Evolutionary conservation across 2,797 vertebrate genomes (phyloP).

Genomic region (Periparus ater): DNA sequence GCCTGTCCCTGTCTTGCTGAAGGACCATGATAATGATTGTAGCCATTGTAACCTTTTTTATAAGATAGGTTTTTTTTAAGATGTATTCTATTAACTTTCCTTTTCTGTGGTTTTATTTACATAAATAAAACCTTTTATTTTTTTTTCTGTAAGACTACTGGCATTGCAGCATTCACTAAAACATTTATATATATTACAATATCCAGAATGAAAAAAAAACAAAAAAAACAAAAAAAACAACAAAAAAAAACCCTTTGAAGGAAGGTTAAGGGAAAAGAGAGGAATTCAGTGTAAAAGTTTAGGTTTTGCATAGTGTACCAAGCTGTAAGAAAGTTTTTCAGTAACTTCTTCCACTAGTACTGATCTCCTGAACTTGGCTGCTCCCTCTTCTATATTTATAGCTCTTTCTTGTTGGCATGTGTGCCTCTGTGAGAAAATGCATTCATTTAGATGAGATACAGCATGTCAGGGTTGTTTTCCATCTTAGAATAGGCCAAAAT

Average conservation of each 20-base stretch:
- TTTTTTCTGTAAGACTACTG: not conserved
- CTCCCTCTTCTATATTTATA: not conserved
- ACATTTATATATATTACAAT: not conserved
- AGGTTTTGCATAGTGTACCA: not conserved
- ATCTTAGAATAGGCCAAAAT: not conserved
- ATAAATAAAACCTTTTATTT: not conserved
- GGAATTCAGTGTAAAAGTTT: not conserved
- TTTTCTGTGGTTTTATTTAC: not conserved
- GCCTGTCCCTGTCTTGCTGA: not conserved
- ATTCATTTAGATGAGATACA: not conserved
- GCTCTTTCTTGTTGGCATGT: not conserved
- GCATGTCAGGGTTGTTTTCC: not conserved
- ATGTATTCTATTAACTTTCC: not conserved
- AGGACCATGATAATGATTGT: not conserved
- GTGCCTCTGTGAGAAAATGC: not conserved
- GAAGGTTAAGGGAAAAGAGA: not conserved
- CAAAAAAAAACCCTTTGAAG: not conserved
- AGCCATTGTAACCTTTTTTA: not conserved
- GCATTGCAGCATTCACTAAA: not conserved
- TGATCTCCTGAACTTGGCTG: not conserved
- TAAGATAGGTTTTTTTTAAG: not conserved
- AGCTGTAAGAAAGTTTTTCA: not conserved
- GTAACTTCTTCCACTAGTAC: not conserved
- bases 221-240: too few species aligned
- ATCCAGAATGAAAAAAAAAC: not conserved